Evolutionary conservation across 2,797 vertebrate genomes (phyloP).

Genomic region (Uromys caudimaculatus): DNA sequence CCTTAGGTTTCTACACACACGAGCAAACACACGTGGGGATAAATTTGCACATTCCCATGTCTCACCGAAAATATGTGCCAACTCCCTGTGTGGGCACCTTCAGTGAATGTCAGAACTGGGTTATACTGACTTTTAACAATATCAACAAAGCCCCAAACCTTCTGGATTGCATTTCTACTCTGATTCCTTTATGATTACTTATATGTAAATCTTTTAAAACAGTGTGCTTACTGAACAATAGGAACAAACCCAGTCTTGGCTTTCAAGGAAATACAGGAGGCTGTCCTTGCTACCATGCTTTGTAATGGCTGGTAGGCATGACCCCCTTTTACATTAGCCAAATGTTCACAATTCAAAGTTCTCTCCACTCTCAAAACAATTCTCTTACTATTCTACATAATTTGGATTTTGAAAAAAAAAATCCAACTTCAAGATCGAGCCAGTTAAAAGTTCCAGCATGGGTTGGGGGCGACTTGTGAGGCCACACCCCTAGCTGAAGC

Average conservation of each 20-base stretch:
- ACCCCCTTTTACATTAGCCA: background rate
- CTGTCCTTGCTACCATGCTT: background rate
- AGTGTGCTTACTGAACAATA: background rate
- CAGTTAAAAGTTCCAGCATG: background rate
- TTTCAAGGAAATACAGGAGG: background rate
- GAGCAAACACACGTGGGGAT: background rate
- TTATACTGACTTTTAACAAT: background rate
- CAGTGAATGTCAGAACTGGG: background rate
- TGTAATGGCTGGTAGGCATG: too few species aligned
- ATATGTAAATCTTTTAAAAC: background rate
- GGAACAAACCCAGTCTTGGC: background rate
- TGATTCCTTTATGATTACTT: background rate
- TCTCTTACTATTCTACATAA: background rate
- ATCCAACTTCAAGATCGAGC: background rate
- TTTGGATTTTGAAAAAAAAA: background rate
- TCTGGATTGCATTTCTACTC: background rate
- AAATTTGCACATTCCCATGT: background rate
- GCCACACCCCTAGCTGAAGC: background rate
- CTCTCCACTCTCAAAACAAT: background rate
- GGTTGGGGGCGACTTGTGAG: background rate
- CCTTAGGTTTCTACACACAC: background rate
- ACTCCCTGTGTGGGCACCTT: background rate
- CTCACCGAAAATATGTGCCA: background rate
- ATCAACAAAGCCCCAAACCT: background rate
- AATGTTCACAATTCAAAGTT: background rate